Percentiles rank a stretch among this genome's conserved stretches.
Evolutionary conservation across 2,797 vertebrate species (phyloP).

Genomic region (Telmatherina bonti): DNA sequence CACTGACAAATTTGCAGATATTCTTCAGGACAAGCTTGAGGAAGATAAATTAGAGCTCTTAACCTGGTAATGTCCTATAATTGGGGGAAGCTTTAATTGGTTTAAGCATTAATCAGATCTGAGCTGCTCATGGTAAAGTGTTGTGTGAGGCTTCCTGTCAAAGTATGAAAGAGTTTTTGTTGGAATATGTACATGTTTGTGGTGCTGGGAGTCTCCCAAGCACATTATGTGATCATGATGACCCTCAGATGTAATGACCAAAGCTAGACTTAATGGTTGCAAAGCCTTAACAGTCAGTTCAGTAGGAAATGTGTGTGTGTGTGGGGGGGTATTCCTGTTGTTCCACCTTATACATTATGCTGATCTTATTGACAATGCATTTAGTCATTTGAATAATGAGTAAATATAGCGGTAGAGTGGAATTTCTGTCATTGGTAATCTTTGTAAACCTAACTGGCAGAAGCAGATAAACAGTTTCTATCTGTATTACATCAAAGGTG

Average conservation of each 20-base stretch:
- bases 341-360: slow-evolving; percentile 47
- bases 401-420: slow-evolving; percentile 19
- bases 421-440: slow-evolving; percentile 46
- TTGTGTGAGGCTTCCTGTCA: slow-evolving; percentile 74
- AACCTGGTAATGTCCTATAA: slow-evolving; percentile 84
- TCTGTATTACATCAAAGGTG: slow-evolving; percentile 14
- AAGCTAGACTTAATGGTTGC: slow-evolving; percentile 87
- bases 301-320: too few relatives aligned
- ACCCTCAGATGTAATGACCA: slow-evolving; percentile 85
- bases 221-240: slow-evolving; percentile 85
- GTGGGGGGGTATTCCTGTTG: slow-evolving; percentile 41
- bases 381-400: slow-evolving; percentile 44
- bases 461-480: slow-evolving; percentile 1
- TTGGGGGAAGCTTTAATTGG: slow-evolving; percentile 83
- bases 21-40: slow-evolving; percentile 64
- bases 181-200: slow-evolving; percentile 86
- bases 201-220: slow-evolving; percentile 78
- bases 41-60: slow-evolving; percentile 80
- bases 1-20: slow-evolving; percentile 64
- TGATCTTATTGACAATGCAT: slow-evolving; percentile 53
- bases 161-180: slow-evolving; percentile 81
- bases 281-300: slow-evolving; percentile 66
- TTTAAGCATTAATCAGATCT: slow-evolving; percentile 85
- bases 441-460: slow-evolving; percentile 30
- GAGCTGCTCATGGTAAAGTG: slow-evolving; percentile 71